Evolutionary conservation across 2,888 invertebrate genomes (phyloP).

Genomic region (Diarsia brunnea): DNA sequence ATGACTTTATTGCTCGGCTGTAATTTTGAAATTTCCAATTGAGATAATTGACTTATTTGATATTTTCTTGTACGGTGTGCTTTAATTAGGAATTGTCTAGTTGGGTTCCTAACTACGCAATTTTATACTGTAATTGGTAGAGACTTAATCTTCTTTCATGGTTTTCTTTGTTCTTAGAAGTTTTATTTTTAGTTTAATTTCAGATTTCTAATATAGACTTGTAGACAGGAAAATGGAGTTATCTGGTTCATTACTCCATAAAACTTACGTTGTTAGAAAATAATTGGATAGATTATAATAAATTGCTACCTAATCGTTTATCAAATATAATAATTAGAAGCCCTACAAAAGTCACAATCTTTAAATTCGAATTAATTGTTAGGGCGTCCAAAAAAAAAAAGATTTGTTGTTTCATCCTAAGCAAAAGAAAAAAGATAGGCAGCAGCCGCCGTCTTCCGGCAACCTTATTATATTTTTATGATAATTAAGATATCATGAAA

Average conservation of each 20-base stretch:
- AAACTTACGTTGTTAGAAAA: neutral
- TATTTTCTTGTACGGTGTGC: neutral
- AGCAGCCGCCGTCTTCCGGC: slow-evolving; percentile 61
- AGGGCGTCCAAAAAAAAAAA: slow-evolving; percentile 49
- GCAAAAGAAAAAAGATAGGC: slow-evolving; percentile 50
- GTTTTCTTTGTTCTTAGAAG: neutral
- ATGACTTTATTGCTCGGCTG: slow-evolving; percentile 5
- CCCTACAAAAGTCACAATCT: slow-evolving; percentile 19
- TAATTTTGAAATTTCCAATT: neutral
- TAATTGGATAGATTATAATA: neutral
- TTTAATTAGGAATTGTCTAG: neutral
- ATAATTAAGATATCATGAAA: slow-evolving; percentile 78
- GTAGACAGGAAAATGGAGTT: neutral
- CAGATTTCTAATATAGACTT: neutral
- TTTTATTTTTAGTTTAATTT: neutral
- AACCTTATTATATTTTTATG: slow-evolving; percentile 70
- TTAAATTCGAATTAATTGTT: slow-evolving; percentile 46
- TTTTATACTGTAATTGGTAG: slow-evolving; percentile 1
- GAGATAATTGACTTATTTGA: too few species aligned
- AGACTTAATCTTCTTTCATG: neutral
- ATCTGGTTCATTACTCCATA: neutral
- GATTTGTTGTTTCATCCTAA: slow-evolving; percentile 53
- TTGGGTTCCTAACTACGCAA: neutral
- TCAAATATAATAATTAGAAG: slow-evolving; percentile 18
- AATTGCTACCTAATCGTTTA: neutral